Evolutionary conservation across 1,140 invertebrate genomes (phyloP), one percentile per base, ranked within the genome.

Genomic region (Himalopsyche phryganea): DNA sequence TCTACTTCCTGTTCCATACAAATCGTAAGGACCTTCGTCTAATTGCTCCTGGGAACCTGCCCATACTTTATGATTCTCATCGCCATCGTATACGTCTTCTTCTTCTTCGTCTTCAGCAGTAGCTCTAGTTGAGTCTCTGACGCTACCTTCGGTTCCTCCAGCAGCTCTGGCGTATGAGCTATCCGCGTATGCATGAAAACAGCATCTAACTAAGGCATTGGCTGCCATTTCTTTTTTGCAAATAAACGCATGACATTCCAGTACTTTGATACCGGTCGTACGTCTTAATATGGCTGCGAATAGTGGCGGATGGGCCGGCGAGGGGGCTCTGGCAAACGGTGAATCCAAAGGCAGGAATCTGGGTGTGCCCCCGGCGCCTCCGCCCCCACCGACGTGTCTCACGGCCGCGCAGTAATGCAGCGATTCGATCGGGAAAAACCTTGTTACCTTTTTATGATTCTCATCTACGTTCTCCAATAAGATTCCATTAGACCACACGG

Each of bases 201-300:
- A 96, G 74, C 93, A 96, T 60, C 92, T 79, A 33, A 96, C 93
- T 66, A 96, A 80, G 53, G 94, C 94, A 70, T 96, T 96, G 32
- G 93, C 93, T 5, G 94, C 93, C 71, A 93, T 91, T 75, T 96
- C 94, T 41, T 92, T 84, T 67, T 95, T 96, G 76, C 96, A 98
- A 66, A 99, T 94, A 74, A 99, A 99, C 19, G 94, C 94, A 78
- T 99, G 96, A 81, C 97, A 99, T 78, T 99, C 97, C 9, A 99
- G 81, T 11, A 99, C 94, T 79, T 98, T 98, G 63, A 98, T 96
- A n/a, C 97, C 96, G 6, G 91, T 92, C 2, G 95, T 98, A 36
- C 96, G 83, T 23, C 96, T 82, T 38, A 98, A 78, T 44, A 99
- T 98, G 52, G 94, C 94, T 23, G 96, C 94, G 76, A 99, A 99